Percentiles rank a stretch among this genome's conserved stretches.
phyloP scores from a whole-genome alignment of 2,888 invertebrate species.

The Ecliptopera silaceata region DNA sequence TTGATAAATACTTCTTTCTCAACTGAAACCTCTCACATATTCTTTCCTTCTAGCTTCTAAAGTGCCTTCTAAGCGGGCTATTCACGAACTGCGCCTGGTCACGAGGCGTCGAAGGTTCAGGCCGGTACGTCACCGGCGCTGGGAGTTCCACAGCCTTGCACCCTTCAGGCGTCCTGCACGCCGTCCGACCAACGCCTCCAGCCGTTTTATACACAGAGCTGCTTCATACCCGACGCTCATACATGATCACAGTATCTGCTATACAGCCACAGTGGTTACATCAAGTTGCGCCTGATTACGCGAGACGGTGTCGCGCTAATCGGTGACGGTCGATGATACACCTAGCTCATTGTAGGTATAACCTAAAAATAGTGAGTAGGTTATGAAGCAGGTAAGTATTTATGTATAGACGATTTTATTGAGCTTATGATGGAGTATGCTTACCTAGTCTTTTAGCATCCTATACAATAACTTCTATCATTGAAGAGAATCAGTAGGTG shows the following conservation, averaged over 20 bases:
- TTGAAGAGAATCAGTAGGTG: too few species aligned
- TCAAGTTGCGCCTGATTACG: constrained; percentile 66
- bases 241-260: constrained; percentile 89
- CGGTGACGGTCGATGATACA: constrained; percentile 53
- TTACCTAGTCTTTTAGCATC: too few species aligned
- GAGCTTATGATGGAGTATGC: too few species aligned
- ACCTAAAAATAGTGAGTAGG: constrained; percentile 11
- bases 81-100: constrained; percentile 94
- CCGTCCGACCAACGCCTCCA: constrained; percentile 85
- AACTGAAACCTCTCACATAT: too few species aligned
- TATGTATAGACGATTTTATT: too few species aligned
- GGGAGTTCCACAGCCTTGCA: constrained; percentile 87
- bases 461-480: too few species aligned
- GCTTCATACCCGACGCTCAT: constrained; percentile 91
- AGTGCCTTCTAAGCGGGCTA: constrained; percentile 91
- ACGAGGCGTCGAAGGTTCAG: constrained; percentile 83
- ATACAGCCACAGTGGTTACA: constrained; percentile 92
- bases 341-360: constrained; percentile 13
- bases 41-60: constrained; percentile 76
- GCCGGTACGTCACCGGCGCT: constrained; percentile 73
- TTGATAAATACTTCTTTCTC: too few species aligned
- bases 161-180: constrained; percentile 89
- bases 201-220: constrained; percentile 93
- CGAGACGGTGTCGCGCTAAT: constrained; percentile 59
- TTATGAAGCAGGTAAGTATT: neutral